Conservation (phyloP, 2,113 vertebrate species). For the Rhea pennata region DNA sequence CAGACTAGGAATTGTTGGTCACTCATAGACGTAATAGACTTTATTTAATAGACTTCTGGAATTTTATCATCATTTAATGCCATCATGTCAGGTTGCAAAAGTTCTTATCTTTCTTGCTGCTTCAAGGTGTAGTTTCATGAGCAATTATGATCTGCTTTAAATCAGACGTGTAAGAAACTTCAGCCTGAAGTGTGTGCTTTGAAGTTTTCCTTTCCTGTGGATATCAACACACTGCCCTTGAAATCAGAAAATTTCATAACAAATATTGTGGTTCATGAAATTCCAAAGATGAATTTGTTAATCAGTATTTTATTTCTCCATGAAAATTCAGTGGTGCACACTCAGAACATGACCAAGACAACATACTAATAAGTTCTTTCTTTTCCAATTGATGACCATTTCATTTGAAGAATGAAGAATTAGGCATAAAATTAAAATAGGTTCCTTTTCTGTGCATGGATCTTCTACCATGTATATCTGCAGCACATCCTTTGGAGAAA, state of each 20-base stretch:
- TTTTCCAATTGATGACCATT: neutral
- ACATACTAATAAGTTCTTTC: neutral
- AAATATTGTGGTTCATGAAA: neutral
- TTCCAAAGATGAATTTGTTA: neutral
- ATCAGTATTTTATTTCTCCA: neutral
- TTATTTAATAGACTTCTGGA: constrained; percentile 34
- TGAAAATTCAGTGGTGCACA: neutral
- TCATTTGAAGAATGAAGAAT: neutral
- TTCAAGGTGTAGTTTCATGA: constrained; percentile 22
- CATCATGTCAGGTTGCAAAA: constrained; percentile 37
- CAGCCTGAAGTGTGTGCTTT: neutral
- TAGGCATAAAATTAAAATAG: neutral
- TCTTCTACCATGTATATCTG: neutral
- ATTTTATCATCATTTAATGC: constrained; percentile 27
- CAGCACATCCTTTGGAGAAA: neutral
- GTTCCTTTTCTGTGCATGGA: neutral
- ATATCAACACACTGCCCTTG: neutral
- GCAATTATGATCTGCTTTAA: constrained; percentile 4
- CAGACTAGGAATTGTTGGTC: constrained; percentile 72
- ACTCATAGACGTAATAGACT: neutral
- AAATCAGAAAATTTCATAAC: neutral
- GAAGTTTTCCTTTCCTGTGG: neutral
- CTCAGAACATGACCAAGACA: neutral
- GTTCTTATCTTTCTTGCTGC: constrained; percentile 24
- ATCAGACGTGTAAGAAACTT: neutral